A percentile compares a stretch with the other conserved stretches of the same genome.
Evolutionary conservation across 2,113 vertebrate genomes (phyloP).

Genomic region (Isurus oxyrinchus): DNA sequence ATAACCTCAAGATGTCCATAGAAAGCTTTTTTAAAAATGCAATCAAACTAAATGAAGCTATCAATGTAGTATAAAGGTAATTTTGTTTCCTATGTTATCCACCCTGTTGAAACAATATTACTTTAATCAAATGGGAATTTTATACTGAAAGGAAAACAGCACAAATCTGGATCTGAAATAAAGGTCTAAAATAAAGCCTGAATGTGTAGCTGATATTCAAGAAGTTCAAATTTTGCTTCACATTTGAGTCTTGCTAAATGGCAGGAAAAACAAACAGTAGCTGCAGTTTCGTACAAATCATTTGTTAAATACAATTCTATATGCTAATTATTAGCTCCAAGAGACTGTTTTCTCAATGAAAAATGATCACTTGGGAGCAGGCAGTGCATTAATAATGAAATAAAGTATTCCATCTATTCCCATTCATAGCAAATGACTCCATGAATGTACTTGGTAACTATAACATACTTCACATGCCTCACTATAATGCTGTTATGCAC

Average conservation of each 20-base stretch:
- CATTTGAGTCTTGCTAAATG: background rate
- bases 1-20: background rate
- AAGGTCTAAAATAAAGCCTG: background rate
- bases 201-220: background rate
- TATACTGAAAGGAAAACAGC: background rate
- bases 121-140: background rate
- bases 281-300: background rate
- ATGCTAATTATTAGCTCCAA: background rate
- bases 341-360: background rate
- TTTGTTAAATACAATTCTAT: background rate
- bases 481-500: background rate
- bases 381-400: background rate
- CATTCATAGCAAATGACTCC: background rate
- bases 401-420: background rate
- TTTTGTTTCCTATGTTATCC: background rate
- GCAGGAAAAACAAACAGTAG: background rate
- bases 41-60: background rate
- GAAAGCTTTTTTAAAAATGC: background rate
- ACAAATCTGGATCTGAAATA: background rate
- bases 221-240: background rate
- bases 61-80: background rate
- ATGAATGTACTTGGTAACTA: background rate
- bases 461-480: background rate
- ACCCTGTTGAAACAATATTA: background rate
- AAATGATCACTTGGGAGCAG: background rate